Evolutionary conservation across 2,113 vertebrate species (phyloP).

Genomic region (Xiphophorus hellerii): DNA sequence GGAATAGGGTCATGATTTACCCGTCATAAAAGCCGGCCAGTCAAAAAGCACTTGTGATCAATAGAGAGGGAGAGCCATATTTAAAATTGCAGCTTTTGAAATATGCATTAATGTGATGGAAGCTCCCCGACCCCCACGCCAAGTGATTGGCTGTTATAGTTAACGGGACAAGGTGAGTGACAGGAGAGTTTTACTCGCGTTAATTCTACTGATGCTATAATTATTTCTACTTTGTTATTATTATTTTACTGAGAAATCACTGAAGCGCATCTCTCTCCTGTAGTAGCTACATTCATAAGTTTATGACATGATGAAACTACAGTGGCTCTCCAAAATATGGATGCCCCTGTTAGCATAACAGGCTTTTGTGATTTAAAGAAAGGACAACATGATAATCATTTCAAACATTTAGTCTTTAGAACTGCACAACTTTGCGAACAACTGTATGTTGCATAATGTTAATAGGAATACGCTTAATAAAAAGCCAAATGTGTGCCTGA

Average conservation of each 20-base stretch:
- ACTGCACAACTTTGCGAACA: background rate
- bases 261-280: background rate
- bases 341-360: background rate
- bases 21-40: slow-evolving; percentile 65
- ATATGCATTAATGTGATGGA: slow-evolving; percentile 73
- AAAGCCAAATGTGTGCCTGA: background rate
- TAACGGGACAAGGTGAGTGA: slow-evolving; percentile 23
- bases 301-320: background rate
- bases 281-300: background rate
- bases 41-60: slow-evolving; percentile 75
- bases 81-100: slow-evolving; percentile 65
- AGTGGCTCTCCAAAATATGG: background rate
- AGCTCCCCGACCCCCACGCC: background rate
- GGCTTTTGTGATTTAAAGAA: background rate
- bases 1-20: slow-evolving; percentile 74
- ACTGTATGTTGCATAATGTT: background rate
- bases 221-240: too few relatives aligned
- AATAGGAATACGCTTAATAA: background rate
- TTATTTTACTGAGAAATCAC: background rate
- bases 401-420: background rate
- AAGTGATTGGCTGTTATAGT: slow-evolving; percentile 29
- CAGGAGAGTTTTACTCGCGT: background rate
- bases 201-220: background rate
- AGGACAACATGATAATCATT: background rate
- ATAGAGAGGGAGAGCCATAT: slow-evolving; percentile 67